Evolutionary conservation across 2,113 vertebrate species (phyloP).

Genomic region (Misgurnus anguillicaudatus): DNA sequence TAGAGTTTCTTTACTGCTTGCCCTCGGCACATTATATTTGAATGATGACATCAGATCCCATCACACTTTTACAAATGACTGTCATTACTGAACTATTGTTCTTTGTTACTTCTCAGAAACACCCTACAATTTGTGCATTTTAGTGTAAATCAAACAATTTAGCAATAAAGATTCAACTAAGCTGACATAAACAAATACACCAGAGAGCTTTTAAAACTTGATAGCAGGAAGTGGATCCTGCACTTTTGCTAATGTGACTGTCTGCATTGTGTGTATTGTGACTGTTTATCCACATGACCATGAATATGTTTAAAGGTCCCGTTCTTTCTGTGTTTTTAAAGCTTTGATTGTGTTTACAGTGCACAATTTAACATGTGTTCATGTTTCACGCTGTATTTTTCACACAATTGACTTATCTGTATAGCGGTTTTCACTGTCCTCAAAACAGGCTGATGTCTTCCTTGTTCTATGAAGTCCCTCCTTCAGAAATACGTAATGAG

Average conservation of each 20-base stretch:
- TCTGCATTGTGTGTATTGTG: too few relatives aligned
- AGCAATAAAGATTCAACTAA: constrained; percentile 15
- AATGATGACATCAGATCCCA: constrained; percentile 17
- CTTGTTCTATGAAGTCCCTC: too few relatives aligned
- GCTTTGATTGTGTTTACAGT: too few relatives aligned
- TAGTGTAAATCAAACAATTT: constrained; percentile 51
- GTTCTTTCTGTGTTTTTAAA: too few relatives aligned
- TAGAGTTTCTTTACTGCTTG: constrained; percentile 19
- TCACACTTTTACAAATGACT: constrained; percentile 46
- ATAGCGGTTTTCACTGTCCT: too few relatives aligned
- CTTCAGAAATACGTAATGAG: too few relatives aligned
- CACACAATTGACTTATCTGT: too few relatives aligned
- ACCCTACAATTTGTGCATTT: constrained; percentile 21
- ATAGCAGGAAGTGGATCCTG: constrained; percentile 29
- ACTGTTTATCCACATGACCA: constrained; percentile 12
- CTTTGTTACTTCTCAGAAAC: constrained; percentile 25
- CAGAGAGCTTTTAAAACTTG: constrained; percentile 28
- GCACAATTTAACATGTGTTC: too few relatives aligned
- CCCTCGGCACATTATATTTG: constrained; percentile 20
- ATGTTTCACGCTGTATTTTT: too few relatives aligned
- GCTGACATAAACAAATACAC: constrained; percentile 14
- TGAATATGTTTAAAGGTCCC: neutral
- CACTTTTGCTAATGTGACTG: constrained; percentile 16
- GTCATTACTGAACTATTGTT: constrained; percentile 50
- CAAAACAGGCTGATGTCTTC: too few relatives aligned